Conservation (phyloP, 2,113 vertebrate genomes). For the Neogale vison region DNA sequence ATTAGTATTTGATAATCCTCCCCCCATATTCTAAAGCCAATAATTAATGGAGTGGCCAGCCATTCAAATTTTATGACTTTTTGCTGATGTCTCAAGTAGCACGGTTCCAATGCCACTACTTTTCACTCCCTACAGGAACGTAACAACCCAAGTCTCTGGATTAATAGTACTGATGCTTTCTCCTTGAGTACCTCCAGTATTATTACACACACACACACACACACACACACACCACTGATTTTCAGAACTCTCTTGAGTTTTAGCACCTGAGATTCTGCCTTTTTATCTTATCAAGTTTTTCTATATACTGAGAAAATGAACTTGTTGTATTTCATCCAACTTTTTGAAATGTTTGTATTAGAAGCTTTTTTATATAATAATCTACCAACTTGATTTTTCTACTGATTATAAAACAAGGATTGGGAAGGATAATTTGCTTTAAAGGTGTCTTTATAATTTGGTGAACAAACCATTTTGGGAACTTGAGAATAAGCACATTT, state of each 20-base stretch:
- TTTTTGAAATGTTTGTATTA: constrained; percentile 38
- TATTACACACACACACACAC: not conserved
- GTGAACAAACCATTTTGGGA: not conserved
- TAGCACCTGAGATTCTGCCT: not conserved
- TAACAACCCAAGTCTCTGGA: not conserved
- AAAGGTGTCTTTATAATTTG: not conserved
- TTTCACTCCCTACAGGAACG: not conserved
- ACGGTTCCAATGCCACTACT: not conserved
- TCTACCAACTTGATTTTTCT: not conserved
- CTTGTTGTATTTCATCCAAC: not conserved
- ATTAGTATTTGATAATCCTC: not conserved
- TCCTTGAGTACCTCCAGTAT: not conserved
- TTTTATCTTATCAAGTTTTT: not conserved
- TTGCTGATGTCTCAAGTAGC: not conserved
- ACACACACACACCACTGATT: not conserved
- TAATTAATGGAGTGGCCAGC: not conserved
- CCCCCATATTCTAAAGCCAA: not conserved
- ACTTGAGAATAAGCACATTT: not conserved
- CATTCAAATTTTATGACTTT: not conserved
- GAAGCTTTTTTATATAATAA: not conserved
- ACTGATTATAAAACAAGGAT: not conserved
- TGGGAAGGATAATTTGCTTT: not conserved
- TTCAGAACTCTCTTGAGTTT: not conserved
- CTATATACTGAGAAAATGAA: not conserved
- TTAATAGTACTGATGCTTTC: not conserved